Conservation (phyloP, 2,797 vertebrate genomes). For the Liasis olivaceus region DNA sequence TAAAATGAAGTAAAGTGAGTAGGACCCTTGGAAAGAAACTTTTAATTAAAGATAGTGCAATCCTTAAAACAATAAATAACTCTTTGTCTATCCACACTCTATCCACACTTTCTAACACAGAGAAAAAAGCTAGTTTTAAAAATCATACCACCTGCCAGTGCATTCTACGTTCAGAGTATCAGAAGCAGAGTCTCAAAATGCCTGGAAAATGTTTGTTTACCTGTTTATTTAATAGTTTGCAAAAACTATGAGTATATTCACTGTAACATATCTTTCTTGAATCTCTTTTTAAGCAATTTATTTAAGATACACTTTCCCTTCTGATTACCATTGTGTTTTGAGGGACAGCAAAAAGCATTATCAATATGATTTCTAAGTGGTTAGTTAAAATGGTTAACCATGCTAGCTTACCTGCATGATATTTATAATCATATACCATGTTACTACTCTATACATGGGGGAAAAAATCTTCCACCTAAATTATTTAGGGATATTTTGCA, state of each 20-base stretch:
- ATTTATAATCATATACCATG: background rate
- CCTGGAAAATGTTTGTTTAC: background rate
- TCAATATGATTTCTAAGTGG: slow-evolving; percentile 2
- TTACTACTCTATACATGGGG: background rate
- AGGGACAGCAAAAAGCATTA: slow-evolving; percentile 18
- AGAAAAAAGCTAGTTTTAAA: background rate
- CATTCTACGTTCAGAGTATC: background rate
- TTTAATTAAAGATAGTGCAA: background rate
- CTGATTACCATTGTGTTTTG: slow-evolving; percentile 20
- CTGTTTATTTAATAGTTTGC: slow-evolving; percentile 13
- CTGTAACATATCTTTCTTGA: slow-evolving; percentile 18
- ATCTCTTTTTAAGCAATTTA: slow-evolving; percentile 22
- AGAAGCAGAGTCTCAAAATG: background rate
- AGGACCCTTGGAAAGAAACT: background rate
- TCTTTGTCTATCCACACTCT: background rate
- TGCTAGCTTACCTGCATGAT: background rate
- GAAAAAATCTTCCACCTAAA: background rate
- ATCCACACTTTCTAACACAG: no score
- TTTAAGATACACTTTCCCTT: slow-evolving; percentile 1
- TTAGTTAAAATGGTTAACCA: no score
- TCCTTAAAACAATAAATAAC: background rate
- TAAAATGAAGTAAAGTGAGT: background rate
- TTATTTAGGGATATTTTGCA: no score
- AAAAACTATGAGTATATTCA: slow-evolving; percentile 40
- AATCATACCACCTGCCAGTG: background rate